These are phyloP conservation scores for Hydraecia micacea DNA, from an alignment of 2,888 invertebrate species.

Conservation along the genomic window DNA sequence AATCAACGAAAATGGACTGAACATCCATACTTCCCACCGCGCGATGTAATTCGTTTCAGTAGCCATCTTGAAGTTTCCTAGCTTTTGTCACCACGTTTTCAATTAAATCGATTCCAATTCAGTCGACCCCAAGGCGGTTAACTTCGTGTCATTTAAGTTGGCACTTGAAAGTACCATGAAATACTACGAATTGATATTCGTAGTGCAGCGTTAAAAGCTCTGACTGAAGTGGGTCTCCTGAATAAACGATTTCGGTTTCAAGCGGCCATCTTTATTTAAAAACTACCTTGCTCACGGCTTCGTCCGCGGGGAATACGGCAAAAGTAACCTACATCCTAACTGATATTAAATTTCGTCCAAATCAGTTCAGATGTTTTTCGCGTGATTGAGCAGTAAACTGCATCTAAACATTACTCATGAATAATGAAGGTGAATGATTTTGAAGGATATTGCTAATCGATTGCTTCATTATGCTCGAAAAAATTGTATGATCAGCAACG, in stretches of 20 bases:
- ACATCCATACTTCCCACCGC: background rate
- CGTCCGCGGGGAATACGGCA: background rate
- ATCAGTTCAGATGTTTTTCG: background rate
- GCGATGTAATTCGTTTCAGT: background rate
- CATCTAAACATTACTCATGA: no score
- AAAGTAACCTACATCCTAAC: background rate
- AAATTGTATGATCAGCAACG: background rate
- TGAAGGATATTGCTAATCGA: background rate
- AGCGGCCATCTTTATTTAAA: background rate
- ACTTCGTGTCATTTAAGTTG: background rate
- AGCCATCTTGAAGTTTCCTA: background rate
- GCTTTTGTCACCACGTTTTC: background rate
- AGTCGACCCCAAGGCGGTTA: background rate
- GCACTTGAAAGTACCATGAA: no score
- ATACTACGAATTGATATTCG: no score
- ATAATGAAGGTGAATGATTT: background rate
- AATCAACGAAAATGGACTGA: no score
- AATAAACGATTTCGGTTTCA: background rate
- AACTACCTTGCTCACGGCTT: background rate
- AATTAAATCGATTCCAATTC: conserved; percentile 16
- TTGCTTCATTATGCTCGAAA: background rate
- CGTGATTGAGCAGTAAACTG: background rate
- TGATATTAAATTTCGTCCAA: background rate
- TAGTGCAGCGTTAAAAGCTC: background rate
- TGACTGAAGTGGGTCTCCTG: background rate